These are phyloP conservation scores for Erpobdella octoculata DNA, from an alignment of 2,888 invertebrate genomes.

Conservation along the genomic window DNA sequence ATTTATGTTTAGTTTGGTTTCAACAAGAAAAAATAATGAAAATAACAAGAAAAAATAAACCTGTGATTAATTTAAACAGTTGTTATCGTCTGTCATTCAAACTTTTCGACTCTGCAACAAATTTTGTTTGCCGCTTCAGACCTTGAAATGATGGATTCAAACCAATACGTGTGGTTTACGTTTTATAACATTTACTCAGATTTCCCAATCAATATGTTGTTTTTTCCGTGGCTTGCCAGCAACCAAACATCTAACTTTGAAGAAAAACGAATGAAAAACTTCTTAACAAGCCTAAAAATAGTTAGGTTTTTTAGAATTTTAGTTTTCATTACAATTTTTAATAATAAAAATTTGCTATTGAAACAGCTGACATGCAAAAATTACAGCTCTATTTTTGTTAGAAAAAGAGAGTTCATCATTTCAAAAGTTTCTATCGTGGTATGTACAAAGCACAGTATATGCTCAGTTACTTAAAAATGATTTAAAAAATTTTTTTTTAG, in stretches of 20 bases:
- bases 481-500: too few species aligned
- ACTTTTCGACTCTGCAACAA: not conserved
- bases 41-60: too few species aligned
- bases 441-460: not conserved
- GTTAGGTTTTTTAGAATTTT: not conserved
- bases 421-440: not conserved
- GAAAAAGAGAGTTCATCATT: not conserved
- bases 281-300: not conserved
- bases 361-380: not conserved
- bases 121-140: constrained; percentile 11
- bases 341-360: not conserved
- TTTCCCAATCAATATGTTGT: not conserved
- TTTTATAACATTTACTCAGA: not conserved
- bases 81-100: constrained; percentile 11
- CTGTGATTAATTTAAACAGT: constrained; percentile 5
- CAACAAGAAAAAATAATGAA: not conserved
- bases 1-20: not conserved
- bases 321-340: not conserved
- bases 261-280: too few species aligned
- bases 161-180: constrained; percentile 7
- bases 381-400: not conserved
- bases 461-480: too few species aligned
- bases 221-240: constrained; percentile 3
- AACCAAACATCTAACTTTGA: not conserved
- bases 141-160: not conserved